phyloP scores from a whole-genome alignment of 2,113 vertebrate species.

The Seriola dumerili region DNA sequence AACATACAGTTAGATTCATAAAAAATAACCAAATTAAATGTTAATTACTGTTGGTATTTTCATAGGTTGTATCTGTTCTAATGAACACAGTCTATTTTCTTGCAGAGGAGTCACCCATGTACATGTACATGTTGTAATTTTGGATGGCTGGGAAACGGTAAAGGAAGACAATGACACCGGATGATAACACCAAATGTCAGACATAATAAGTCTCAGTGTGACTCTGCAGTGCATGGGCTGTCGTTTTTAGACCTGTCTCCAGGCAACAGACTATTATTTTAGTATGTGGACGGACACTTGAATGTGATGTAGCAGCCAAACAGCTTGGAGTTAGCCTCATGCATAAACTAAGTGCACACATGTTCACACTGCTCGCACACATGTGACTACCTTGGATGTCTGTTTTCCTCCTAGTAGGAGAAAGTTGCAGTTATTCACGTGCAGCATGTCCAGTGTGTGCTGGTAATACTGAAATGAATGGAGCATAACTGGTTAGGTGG shows the following conservation, averaged over 20 bases:
- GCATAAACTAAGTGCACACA: conserved; percentile 40
- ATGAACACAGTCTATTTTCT: neutral
- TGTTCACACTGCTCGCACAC: conserved; percentile 1
- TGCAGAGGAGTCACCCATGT: neutral
- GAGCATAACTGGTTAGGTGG: conserved; percentile 36
- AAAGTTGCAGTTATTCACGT: neutral
- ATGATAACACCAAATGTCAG: conserved; percentile 71
- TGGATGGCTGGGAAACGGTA: neutral
- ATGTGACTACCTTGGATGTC: neutral
- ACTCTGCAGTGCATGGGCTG: conserved; percentile 47
- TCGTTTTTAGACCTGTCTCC: conserved; percentile 70
- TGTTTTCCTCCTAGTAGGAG: conserved; percentile 14
- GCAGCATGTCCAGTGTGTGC: neutral
- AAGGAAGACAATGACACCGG: conserved; percentile 53
- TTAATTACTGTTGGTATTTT: neutral
- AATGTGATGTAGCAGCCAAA: conserved; percentile 44
- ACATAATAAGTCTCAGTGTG: conserved; percentile 72
- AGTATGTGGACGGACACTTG: conserved; percentile 44
- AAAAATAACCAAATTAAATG: neutral
- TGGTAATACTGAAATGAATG: neutral
- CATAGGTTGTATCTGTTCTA: neutral
- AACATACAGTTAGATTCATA: neutral
- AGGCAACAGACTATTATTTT: conserved; percentile 73
- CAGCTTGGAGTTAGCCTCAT: conserved; percentile 19
- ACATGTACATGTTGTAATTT: conserved; percentile 7